Evolutionary conservation across 2,113 vertebrate genomes (phyloP), one percentile per base, ranked within the genome.

Genomic region (Pterocles burchelli): DNA sequence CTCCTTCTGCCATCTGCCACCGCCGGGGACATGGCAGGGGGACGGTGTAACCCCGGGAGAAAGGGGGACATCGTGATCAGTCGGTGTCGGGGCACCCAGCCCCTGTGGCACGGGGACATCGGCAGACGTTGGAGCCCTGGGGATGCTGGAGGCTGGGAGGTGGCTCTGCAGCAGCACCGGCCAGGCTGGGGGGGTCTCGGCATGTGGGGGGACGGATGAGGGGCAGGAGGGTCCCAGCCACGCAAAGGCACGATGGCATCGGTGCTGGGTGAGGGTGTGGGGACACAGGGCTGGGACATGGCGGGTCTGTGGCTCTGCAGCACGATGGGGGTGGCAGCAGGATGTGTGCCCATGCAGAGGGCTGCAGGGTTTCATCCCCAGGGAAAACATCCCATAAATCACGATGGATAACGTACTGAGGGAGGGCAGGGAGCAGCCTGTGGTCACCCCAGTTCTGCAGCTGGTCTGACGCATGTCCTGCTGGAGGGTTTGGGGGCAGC

Each of bases 321-420:
- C 31, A 5, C 1, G 1, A 43, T 7, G 38, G 5, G 57, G 1
- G 15, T 15, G 54, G 11, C 74, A 24, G 57, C 2, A 0, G 34
- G 41, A 20, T 14, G 1, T 0, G 26, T 12, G 28, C 9, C 59
- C 11, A 0, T 6, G 36, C 1, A 3, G n/a, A 14, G 25, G 58
- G 26, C 84, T 7, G 3, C 0, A 12, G 58, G 34, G 29, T 17
- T 41, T 17, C 52, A 3, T 10, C 38, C 59, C 28, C 63, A 0
- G 68, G 70, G 68, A 16, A 19, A 5, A 22, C 14, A 4, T 0
- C 13, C 5, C 33, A 0, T 5, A 19, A 0, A 14, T 4, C 34
- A 11, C 21, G 0, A 6, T 1, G n/a, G 31, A 8, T 0, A 38
- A 9, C 0, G 2, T 9, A 10, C 17, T 5, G 1, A 25, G 11